Evolutionary conservation across 2,113 vertebrate genomes (phyloP), one percentile per base, ranked within the genome.

Genomic region (Pachyramphus minor): DNA sequence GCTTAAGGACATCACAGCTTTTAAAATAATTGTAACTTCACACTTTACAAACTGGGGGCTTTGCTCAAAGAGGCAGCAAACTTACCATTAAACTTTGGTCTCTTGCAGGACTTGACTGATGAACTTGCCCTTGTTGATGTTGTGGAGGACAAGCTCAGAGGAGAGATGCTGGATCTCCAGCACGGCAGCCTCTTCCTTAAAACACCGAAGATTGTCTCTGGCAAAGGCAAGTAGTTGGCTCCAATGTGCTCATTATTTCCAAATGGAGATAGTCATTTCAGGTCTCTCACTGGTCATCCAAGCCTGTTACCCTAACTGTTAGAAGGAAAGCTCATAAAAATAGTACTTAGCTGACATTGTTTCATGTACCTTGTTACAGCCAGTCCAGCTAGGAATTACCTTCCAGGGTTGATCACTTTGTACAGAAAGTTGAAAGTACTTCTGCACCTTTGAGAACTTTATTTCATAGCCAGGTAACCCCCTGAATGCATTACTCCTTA

Each of bases 91-190:
- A 49, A 76, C 72, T 66, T 55, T 91, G 74, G 17, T 91, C 15
- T 96, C n/a, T 79, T 97, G 55, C 81, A 99, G 99, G 99, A 99
- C 56, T 97, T 99, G 95, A 98, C 99, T 22, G 99, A 99, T 96
- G 99, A 99, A 96, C 98, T 99, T 55, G 99, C 99, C 30, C 98
- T 99, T 92, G 99, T 99, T 95, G 99, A 99, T 78, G 99, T 99
- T 89, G 99, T 99, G 74, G 99, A 99, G 95, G 99, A 99, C 96
- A 99, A 99, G 94, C 93, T 99, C 96, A 99, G 99, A 97, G 99
- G 99, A 83, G 99, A 99, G 91, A 99, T 96, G 98, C 98, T 99
- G 96, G 99, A 99, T 96, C 98, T 99, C 86, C 99, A 99, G 89
- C 99, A 99, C 18, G 99, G 99, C 91, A 99, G 99, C 90, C 99